Percentiles rank a stretch among this genome's conserved stretches.
These are phyloP conservation scores for Leptopilina myrica DNA, from an alignment of 2,888 invertebrate genomes.

Conservation along the genomic window DNA sequence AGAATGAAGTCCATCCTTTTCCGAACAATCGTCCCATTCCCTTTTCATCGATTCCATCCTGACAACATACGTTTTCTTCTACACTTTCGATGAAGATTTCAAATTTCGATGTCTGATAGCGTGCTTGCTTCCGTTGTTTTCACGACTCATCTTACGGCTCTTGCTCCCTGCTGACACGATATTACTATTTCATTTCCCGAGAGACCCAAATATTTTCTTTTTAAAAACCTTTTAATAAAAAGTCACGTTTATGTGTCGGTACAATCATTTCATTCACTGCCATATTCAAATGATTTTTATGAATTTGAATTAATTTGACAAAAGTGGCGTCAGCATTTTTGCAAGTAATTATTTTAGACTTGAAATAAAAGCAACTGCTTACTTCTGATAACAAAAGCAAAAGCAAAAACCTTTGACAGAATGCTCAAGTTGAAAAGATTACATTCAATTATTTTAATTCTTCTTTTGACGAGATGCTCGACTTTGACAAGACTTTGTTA, in stretches of 20 bases:
- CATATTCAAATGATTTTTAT: too few species aligned
- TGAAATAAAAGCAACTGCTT: too few species aligned
- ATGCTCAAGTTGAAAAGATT: background rate
- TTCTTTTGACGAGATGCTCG: too few species aligned
- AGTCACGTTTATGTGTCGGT: too few species aligned
- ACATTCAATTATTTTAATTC: too few species aligned
- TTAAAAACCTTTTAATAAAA: too few species aligned
- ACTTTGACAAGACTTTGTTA: too few species aligned
- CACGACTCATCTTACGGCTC: background rate
- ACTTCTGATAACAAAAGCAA: too few species aligned
- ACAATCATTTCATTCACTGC: too few species aligned
- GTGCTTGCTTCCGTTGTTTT: background rate
- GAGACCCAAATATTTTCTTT: background rate
- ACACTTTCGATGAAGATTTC: slow-evolving; percentile 9
- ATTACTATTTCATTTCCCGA: slow-evolving; percentile 2
- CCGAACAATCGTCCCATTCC: slow-evolving; percentile 17
- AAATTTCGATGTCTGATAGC: slow-evolving; percentile 18
- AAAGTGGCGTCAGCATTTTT: too few species aligned
- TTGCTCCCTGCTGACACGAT: slow-evolving; percentile 4
- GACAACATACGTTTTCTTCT: slow-evolving; percentile 24
- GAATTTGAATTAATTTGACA: too few species aligned
- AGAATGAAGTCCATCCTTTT: slow-evolving; percentile 1
- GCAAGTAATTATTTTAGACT: too few species aligned
- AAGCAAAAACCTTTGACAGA: background rate
- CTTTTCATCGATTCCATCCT: slow-evolving; percentile 21